Evolutionary conservation across 2,113 vertebrate genomes (phyloP).

Genomic region (Clarias gariepinus): DNA sequence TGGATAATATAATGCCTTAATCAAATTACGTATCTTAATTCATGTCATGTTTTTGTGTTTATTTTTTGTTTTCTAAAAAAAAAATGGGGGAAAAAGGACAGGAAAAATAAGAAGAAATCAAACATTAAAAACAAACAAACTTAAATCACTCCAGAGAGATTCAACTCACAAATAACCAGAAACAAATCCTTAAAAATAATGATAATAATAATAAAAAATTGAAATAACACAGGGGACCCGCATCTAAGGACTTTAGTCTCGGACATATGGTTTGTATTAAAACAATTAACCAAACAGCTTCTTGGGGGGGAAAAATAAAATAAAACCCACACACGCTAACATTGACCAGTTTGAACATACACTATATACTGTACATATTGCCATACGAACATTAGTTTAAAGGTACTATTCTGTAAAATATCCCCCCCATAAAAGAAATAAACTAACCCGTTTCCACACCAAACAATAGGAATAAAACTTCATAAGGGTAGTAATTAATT

Average conservation of each 20-base stretch:
- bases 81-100: constrained; percentile 6
- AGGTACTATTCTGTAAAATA: constrained; percentile 60
- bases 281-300: constrained; percentile 50
- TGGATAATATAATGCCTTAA: neutral
- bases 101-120: constrained; percentile 3
- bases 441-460: constrained; percentile 54
- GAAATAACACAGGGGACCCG: constrained; percentile 45
- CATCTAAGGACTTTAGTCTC: constrained; percentile 41
- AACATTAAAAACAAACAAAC: constrained; percentile 47
- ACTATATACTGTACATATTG: constrained; percentile 67
- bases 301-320: neutral
- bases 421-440: constrained; percentile 48
- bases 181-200: constrained; percentile 51
- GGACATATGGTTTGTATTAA: constrained; percentile 55
- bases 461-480: constrained; percentile 54
- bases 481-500: constrained; percentile 45
- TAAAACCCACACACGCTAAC: constrained; percentile 26
- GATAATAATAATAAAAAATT: neutral
- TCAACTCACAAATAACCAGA: constrained; percentile 55
- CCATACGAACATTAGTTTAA: constrained; percentile 61
- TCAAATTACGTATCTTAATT: constrained; percentile 26
- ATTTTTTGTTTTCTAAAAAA: constrained; percentile 45
- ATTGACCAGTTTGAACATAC: constrained; percentile 53
- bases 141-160: constrained; percentile 49
- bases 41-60: constrained; percentile 39